Conservation (phyloP, 2,888 invertebrate species). For the Seladonia tumulorum region DNA sequence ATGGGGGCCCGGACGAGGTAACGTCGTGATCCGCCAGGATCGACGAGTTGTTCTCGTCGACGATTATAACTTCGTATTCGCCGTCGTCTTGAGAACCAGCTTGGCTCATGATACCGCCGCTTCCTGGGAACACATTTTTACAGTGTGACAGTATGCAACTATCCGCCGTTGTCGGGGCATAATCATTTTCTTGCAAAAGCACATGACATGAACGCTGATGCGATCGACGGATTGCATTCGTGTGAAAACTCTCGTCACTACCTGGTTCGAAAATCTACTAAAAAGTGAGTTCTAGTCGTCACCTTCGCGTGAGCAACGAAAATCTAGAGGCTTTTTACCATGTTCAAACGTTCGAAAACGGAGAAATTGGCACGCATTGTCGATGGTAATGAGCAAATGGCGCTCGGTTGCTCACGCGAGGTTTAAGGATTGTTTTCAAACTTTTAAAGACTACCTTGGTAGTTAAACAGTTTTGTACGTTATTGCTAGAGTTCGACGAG, state of each 20-base stretch:
- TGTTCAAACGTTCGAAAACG: not conserved
- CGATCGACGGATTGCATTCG: conserved; percentile 57
- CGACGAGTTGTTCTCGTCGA: conserved; percentile 95
- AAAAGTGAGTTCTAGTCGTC: not conserved
- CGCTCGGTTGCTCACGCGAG: not conserved
- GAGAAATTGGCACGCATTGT: not conserved
- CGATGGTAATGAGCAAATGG: not conserved
- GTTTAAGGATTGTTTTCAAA: not conserved
- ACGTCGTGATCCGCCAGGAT: conserved; percentile 92
- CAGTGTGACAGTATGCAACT: conserved; percentile 38
- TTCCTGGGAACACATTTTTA: conserved; percentile 76
- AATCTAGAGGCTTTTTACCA: not conserved
- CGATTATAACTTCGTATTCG: conserved; percentile 95
- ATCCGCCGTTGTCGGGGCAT: not conserved
- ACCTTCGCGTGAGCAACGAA: not conserved
- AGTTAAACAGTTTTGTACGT: not conserved
- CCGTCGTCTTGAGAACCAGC: conserved; percentile 89
- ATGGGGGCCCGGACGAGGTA: conserved; percentile 90
- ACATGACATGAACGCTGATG: conserved; percentile 62
- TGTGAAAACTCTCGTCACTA: not conserved
- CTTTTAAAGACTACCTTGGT: not conserved
- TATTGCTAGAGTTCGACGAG: not conserved
- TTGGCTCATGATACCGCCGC: conserved; percentile 82
- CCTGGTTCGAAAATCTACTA: not conserved
- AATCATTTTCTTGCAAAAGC: conserved; percentile 53